Evolutionary conservation across 2,888 invertebrate genomes (phyloP), one percentile per base, ranked within the genome.

Genomic region (Nycteola revayana): DNA sequence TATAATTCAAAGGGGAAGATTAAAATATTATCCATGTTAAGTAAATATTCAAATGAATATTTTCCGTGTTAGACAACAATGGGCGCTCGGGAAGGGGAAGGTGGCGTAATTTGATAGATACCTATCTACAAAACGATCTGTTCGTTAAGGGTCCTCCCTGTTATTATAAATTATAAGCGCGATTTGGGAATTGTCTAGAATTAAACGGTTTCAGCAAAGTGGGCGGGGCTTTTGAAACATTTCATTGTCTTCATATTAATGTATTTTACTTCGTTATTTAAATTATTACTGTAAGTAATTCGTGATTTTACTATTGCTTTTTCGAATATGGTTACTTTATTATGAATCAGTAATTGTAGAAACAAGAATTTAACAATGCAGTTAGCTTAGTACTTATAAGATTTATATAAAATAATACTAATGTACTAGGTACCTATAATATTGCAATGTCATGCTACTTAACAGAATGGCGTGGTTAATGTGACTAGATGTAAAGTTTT

Each of bases 11-110:
- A 88, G 87, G 89, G 89, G 89, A 86, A 89, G 89, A 89, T 89
- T 89, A 89, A 89, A 89, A 89, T 89, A 89, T 89, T 89, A 89
- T 89, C 86, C 89, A 87, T 88, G 89, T 89, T 89, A 88, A 89
- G 89, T 89, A 89, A 89, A 89, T 89, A 89, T 89, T 89, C 88
- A 87, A 88, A 87, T 89, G 88, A 89, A 89, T 89, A 89, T 89
- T 89, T 89, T 86, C 88, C 84, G 82, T 87, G 89, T 89, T 86
- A 87, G 82, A 87, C 87, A 87, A 89, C 88, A 86, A 87, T 85
- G 74, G 68, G 75, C 64, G 72, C 66, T 60, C 58, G 57, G 60
- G 60, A 71, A 78, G 85, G 83, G 83, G 76, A 76, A 71, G 78
- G 77, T 72, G 78, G 58, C 70, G 86, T 84, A 83, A 87, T 82